Percentiles rank a stretch among this genome's conserved stretches.
These are phyloP conservation scores for Eurosta solidaginis DNA, from an alignment of 1,140 invertebrate genomes.

Conservation along the genomic window DNA sequence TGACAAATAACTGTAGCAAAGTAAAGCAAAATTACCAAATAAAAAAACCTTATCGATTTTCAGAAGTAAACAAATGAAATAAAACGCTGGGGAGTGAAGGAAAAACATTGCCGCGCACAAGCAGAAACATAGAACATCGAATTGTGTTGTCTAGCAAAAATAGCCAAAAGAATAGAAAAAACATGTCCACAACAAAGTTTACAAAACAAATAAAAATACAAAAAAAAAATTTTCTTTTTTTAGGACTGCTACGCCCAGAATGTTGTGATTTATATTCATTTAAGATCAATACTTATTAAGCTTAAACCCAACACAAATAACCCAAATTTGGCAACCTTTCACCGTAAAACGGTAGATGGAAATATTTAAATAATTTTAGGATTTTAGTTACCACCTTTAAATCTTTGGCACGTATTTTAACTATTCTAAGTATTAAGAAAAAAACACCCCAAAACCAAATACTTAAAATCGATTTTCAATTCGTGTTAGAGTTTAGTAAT, in stretches of 20 bases:
- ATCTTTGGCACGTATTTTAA: neutral
- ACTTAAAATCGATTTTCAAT: too few species aligned
- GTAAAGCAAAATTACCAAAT: neutral
- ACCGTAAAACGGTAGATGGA: neutral
- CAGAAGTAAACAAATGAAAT: neutral
- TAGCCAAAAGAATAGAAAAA: neutral
- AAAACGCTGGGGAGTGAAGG: neutral
- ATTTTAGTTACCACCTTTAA: neutral
- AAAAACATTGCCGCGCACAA: too few species aligned
- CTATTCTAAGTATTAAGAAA: neutral
- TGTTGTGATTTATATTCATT: too few species aligned
- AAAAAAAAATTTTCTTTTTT: too few species aligned
- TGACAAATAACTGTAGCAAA: slow-evolving; percentile 11
- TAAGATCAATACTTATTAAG: too few species aligned
- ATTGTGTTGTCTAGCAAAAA: neutral
- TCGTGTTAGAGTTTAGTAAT: neutral
- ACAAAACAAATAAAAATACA: neutral
- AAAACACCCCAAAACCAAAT: too few species aligned
- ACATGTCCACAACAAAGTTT: neutral
- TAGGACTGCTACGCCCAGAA: too few species aligned
- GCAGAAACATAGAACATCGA: neutral
- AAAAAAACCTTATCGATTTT: neutral
- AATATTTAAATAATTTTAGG: neutral
- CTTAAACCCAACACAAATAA: too few species aligned
- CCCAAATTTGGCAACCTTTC: neutral